Evolutionary conservation across 2,888 invertebrate genomes (phyloP).

Genomic region (Yponomeuta malinellus): DNA sequence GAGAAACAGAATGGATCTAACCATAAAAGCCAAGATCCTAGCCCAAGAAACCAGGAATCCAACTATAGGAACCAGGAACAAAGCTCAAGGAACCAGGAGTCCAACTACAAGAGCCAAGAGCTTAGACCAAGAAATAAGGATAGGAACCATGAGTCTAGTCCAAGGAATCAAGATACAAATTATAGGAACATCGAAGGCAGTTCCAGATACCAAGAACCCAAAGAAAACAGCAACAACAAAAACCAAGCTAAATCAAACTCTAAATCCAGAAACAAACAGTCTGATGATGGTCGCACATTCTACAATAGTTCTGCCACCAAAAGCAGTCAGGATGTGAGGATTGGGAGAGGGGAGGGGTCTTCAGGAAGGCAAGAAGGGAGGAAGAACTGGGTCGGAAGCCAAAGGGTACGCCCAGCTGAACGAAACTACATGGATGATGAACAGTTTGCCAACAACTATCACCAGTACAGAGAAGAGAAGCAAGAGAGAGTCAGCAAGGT

Average conservation of each 20-base stretch:
- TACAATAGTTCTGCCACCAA: constrained; percentile 59
- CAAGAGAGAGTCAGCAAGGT: constrained; percentile 13
- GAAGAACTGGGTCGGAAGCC: constrained; percentile 53
- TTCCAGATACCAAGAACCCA: not conserved
- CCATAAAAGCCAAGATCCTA: constrained; percentile 16
- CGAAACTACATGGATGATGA: constrained; percentile 55
- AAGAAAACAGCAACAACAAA: constrained; percentile 4
- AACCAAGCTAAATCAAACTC: constrained; percentile 43
- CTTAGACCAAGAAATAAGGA: constrained; percentile 25
- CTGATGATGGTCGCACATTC: constrained; percentile 51
- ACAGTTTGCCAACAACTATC: constrained; percentile 57
- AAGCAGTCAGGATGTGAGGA: constrained; percentile 51
- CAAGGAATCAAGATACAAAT: constrained; percentile 24
- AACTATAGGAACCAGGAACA: constrained; percentile 23
- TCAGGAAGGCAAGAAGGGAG: constrained; percentile 28
- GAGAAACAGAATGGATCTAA: constrained; percentile 12
- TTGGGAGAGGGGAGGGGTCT: constrained; percentile 35
- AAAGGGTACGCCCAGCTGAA: constrained; percentile 44
- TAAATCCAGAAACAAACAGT: constrained; percentile 50
- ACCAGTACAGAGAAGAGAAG: constrained; percentile 43
- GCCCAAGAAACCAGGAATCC: constrained; percentile 28
- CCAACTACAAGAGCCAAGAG: constrained; percentile 24
- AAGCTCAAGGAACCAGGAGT: constrained; percentile 9
- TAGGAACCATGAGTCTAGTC: constrained; percentile 27
- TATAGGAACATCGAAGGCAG: constrained; percentile 9